Evolutionary conservation across 2,113 vertebrate species (phyloP), one percentile per base, ranked within the genome.

Genomic region (Zosterops pallidus): DNA sequence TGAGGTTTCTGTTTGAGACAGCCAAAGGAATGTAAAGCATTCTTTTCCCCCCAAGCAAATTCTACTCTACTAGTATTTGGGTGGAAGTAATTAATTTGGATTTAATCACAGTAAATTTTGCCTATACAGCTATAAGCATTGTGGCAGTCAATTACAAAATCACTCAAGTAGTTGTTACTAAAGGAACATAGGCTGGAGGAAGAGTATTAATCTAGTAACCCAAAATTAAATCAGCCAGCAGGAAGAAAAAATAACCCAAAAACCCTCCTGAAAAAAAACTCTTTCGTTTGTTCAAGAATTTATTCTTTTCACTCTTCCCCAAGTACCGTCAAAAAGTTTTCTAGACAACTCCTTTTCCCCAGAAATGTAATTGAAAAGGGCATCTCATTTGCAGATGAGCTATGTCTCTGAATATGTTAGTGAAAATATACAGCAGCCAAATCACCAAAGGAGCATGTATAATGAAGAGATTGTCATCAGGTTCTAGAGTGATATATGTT

Each of bases 311-410:
- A 41, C 19, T 90, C 31, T 91, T 92, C 24, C 33, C 8, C 28
- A 84, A 91, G 15, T 77, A 52, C 84, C 72, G 12, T 77, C 46
- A 88, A 77, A 94, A 90, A 90, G 12, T 72, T 89, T 70, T 20
- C 35, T 74, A 50, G 64, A 50, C 89, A 83, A 63, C 5, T 14
- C n/a, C 64, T 44, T 68, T 6, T 3, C 14, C 13, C 33, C 12
- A 78, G 68, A 90, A 78, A 85, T 67, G 35, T 63, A 74, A 70
- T 77, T 62, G 68, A 67, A 77, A 93, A 86, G 76, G 68, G 29
- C 64, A 90, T 93, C 35, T 92, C 56, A 65, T 91, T 90, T 95
- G 44, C 89, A 91, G 59, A 62, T 59, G 79, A 95, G 37, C 82
- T 94, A 22, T 72, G 79, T 74, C 49, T 74, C 79, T 88, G 83